Evolutionary conservation across 1,140 invertebrate species (phyloP).

Genomic region (Sminthurinus signatus): DNA sequence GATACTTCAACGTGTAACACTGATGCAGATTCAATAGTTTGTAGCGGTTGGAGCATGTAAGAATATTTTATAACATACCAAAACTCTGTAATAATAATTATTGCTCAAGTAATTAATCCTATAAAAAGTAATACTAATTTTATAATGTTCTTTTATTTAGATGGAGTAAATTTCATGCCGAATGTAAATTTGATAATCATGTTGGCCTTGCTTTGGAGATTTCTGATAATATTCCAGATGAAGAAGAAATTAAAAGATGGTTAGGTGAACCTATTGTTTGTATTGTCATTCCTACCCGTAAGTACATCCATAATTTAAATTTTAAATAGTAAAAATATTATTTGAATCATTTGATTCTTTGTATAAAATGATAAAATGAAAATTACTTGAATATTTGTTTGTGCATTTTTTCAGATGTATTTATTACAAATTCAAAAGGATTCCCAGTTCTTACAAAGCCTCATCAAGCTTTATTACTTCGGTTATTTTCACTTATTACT

Average conservation of each 20-base stretch:
- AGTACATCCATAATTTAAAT: conserved; percentile 42
- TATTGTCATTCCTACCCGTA: conserved; percentile 70
- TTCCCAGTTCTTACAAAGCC: conserved; percentile 81
- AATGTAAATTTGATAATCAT: conserved; percentile 66
- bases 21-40: conserved; percentile 46
- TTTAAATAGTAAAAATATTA: too few relatives aligned
- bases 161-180: conserved; percentile 78
- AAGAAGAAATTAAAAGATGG: conserved; percentile 71
- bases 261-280: conserved; percentile 83
- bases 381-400: too few relatives aligned
- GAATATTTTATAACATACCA: too few relatives aligned
- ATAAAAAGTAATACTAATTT: too few relatives aligned
- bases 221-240: conserved; percentile 59
- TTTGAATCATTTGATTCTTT: too few relatives aligned
- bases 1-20: too few relatives aligned
- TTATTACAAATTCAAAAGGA: conserved; percentile 71
- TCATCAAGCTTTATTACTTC: conserved; percentile 67
- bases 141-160: conserved; percentile 44
- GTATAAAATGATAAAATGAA: too few relatives aligned
- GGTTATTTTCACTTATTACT: conserved; percentile 41
- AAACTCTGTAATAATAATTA: too few relatives aligned
- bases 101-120: too few relatives aligned
- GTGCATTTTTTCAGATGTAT: conserved; percentile 67
- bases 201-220: conserved; percentile 64
- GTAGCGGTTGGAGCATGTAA: conserved; percentile 65